Evolutionary conservation across 2,797 vertebrate genomes (phyloP).

Genomic region (Epinephelus awoara): DNA sequence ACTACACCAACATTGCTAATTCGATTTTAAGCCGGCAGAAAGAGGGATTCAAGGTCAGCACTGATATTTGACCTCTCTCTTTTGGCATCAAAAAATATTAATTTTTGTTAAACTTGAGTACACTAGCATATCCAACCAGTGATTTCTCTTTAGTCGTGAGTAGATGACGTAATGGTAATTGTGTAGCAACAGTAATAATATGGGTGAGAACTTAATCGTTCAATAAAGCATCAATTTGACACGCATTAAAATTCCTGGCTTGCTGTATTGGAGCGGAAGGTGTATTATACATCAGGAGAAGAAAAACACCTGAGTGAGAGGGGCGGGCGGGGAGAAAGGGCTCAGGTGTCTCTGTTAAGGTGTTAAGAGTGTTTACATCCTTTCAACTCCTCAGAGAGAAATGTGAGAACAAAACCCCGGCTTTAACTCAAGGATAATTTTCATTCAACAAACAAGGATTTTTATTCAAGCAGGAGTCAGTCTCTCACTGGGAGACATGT

Average conservation of each 20-base stretch:
- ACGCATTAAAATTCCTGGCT: constrained; percentile 38
- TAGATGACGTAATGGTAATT: constrained; percentile 11
- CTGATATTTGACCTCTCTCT: no score
- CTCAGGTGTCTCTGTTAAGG: constrained; percentile 48
- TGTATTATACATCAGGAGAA: constrained; percentile 27
- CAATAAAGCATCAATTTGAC: constrained; percentile 12
- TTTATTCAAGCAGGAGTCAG: constrained; percentile 28
- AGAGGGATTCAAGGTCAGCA: no score
- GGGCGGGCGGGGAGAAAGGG: constrained; percentile 7
- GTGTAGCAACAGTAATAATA: no score
- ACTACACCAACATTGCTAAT: neutral
- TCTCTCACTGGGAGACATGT: constrained; percentile 48
- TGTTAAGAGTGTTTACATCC: constrained; percentile 59
- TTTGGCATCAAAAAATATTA: neutral
- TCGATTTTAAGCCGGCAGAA: neutral
- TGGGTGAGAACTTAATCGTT: constrained; percentile 8
- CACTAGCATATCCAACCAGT: neutral
- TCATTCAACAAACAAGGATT: constrained; percentile 42
- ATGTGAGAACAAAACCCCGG: constrained; percentile 37
- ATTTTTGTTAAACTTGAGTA: neutral
- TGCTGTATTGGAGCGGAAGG: constrained; percentile 16
- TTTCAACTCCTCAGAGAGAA: constrained; percentile 40
- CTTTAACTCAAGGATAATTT: constrained; percentile 21
- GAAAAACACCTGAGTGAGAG: constrained; percentile 26
- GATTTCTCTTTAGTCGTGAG: neutral